phyloP scores from a whole-genome alignment of 2,113 vertebrate genomes.

The Laticauda laticaudata region DNA sequence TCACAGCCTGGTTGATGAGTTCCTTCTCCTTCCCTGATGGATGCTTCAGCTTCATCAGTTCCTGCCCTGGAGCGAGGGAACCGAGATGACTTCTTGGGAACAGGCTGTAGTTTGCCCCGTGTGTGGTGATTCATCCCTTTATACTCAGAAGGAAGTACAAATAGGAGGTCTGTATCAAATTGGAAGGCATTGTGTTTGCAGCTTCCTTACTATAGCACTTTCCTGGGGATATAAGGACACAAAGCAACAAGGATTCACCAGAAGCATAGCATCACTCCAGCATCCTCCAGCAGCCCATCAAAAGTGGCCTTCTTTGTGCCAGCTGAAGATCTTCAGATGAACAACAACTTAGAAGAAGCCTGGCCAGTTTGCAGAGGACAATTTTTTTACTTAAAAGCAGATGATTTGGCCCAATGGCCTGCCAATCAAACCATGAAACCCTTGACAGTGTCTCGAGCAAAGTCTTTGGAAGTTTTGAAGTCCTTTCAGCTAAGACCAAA shows the following conservation, averaged over 20 bases:
- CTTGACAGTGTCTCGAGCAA: background rate
- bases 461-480: background rate
- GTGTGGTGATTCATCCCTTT: background rate
- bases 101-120: background rate
- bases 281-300: background rate
- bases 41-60: background rate
- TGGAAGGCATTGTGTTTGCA: background rate
- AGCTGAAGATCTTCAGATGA: slow-evolving; percentile 15
- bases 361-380: slow-evolving; percentile 21
- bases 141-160: background rate
- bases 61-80: slow-evolving; percentile 8
- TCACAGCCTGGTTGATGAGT: background rate
- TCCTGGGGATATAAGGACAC: background rate
- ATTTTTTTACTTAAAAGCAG: slow-evolving; percentile 10
- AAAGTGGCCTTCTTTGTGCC: background rate
- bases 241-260: background rate
- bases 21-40: background rate
- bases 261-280: background rate
- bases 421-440: background rate
- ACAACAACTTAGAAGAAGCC: background rate
- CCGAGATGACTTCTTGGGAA: background rate
- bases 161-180: background rate
- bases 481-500: background rate
- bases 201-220: background rate
- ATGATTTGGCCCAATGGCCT: background rate